Conservation (phyloP, 2,113 vertebrate species). For the Peromyscus californicus region DNA sequence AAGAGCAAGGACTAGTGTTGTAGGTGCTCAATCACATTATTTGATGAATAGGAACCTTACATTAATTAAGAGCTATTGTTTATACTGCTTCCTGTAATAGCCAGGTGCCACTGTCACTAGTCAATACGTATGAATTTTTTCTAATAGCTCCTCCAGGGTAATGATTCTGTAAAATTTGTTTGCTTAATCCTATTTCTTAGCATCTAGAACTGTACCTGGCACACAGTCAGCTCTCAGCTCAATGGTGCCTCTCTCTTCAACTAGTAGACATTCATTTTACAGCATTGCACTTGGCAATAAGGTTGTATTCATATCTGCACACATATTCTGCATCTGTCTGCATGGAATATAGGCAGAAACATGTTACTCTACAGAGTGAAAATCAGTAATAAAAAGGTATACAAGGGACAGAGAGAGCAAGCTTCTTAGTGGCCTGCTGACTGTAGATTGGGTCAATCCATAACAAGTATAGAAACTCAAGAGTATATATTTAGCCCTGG, state of each 20-base stretch:
- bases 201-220: background rate
- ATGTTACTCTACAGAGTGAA: background rate
- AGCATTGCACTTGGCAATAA: background rate
- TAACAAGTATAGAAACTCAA: background rate
- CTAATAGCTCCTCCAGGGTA: background rate
- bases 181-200: background rate
- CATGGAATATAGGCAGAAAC: background rate
- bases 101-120: background rate
- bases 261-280: background rate
- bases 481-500: background rate
- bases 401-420: background rate
- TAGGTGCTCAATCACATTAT: background rate
- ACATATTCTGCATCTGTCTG: background rate
- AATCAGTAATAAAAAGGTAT: background rate
- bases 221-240: background rate
- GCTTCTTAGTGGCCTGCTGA: background rate
- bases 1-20: background rate
- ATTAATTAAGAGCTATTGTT: slow-evolving; percentile 9
- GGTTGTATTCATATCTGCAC: background rate
- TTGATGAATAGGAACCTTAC: background rate
- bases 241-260: background rate
- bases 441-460: background rate
- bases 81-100: background rate
- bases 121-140: background rate
- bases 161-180: slow-evolving; percentile 3